Base-by-base conservation (phyloP, 2,797 vertebrate genomes). In the Malurus leucopterus region DNA sequence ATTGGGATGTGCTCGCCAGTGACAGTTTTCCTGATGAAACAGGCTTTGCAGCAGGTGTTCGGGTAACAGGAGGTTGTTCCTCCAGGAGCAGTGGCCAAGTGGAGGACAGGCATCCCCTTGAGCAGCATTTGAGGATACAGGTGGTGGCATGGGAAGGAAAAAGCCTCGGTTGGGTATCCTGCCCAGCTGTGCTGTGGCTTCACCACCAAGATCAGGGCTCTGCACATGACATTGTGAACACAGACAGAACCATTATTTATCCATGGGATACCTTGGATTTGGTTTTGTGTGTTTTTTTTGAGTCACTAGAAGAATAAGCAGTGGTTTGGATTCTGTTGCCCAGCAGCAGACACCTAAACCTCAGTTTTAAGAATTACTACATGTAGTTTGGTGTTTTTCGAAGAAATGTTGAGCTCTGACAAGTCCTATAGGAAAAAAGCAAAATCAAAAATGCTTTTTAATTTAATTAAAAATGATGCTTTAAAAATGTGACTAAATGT, bases 11-110 rank as follows among this genome's bases (percentile, higher is more conserved):
- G 34, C 49, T 41, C 65, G 34, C 34, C 17, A 27, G 40, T 36
- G 65, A 43, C 36, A 26, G 17, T 50, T 86, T 58, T 15, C 53
- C 47, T 54, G 30, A 12, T 23, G 15, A 30, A 55, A 58, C 0
- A 0, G 64, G 41, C 41, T 54, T 85, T 4, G 1, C 0, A 0
- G 22, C 3, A 7, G 29, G 4, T n/a, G 18, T 40, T 51, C 6
- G 36, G 41, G 5, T 50, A 18, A 30, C 0, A 4, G 32, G 70
- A 85, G 36, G 44, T 11, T 43, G 47, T 62, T 19, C 8, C 53
- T 58, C 44, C 1, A 2, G 29, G 64, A 2, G 0, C 1, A 3
- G 36, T 34, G 76, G 68, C 55, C 2, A 1, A 27, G 38, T 5
- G 10, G 27, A 82, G 59, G 19, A 43, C 1, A 21, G 24, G 18